Conservation (phyloP, 2,888 invertebrate species). For the Trachelus iudaicus region DNA sequence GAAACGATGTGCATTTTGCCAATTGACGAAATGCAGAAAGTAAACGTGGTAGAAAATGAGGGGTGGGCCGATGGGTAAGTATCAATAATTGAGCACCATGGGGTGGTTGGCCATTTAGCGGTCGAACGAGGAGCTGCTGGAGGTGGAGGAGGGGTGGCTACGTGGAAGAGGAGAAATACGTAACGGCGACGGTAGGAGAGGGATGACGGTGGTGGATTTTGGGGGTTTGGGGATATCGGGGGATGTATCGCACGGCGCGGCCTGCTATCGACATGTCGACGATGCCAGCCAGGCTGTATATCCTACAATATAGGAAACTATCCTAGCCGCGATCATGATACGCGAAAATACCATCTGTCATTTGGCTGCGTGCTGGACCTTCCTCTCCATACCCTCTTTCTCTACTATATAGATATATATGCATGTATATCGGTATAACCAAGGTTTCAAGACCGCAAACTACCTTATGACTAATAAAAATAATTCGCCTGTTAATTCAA, state of each 20-base stretch:
- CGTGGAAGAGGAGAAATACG: too few relatives aligned
- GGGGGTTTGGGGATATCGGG: conserved; percentile 53
- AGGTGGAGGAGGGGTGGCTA: conserved; percentile 28
- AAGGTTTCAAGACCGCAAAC: too few relatives aligned
- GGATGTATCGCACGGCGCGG: conserved; percentile 59
- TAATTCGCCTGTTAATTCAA: too few relatives aligned
- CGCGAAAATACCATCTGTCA: conserved; percentile 62
- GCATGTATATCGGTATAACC: too few relatives aligned
- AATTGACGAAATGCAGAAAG: conserved; percentile 15
- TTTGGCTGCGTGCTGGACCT: conserved; percentile 43
- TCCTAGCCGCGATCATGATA: conserved; percentile 58
- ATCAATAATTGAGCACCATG: conserved; percentile 63
- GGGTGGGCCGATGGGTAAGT: conserved; percentile 46
- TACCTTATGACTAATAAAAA: too few relatives aligned
- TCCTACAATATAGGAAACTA: conserved; percentile 54
- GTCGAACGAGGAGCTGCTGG: conserved; percentile 50
- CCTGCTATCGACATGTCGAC: conserved; percentile 65
- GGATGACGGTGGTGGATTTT: conserved; percentile 7
- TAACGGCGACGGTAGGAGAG: background rate
- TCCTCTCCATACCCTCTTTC: too few relatives aligned
- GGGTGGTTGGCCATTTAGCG: conserved; percentile 59
- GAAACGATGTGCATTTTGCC: conserved; percentile 18
- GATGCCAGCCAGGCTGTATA: conserved; percentile 48
- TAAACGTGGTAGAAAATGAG: conserved; percentile 26
- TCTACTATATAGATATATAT: too few relatives aligned